phyloP scores from a whole-genome alignment of 2,888 invertebrate species.

The Eupsilia transversa region DNA sequence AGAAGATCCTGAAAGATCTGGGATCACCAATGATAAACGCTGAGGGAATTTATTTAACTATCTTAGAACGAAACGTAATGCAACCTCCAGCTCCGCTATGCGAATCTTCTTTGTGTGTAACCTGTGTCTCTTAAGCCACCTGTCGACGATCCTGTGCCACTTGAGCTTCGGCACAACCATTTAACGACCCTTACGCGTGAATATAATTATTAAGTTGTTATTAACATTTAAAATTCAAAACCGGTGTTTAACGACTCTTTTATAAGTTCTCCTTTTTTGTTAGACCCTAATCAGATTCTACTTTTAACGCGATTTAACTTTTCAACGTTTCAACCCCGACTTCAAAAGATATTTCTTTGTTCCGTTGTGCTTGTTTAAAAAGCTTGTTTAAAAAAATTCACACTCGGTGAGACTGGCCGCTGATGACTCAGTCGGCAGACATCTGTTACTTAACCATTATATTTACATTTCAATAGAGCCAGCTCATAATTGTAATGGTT shows the following conservation, averaged over 20 bases:
- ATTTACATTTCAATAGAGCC: conserved; percentile 68
- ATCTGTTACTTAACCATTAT: conserved; percentile 65
- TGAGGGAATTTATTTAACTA: conserved; percentile 22
- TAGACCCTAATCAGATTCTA: conserved; percentile 48
- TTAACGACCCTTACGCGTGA: conserved; percentile 57
- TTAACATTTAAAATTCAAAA: conserved; percentile 51
- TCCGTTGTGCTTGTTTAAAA: conserved; percentile 41
- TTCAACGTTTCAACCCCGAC: conserved; percentile 24
- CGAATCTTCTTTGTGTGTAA: conserved; percentile 77
- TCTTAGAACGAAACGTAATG: conserved; percentile 42
- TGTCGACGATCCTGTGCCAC: conserved; percentile 59
- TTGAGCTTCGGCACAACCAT: conserved; percentile 40
- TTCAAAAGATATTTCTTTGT: conserved; percentile 45
- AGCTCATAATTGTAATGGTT: conserved; percentile 61
- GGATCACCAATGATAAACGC: conserved; percentile 9
- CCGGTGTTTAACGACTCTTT: conserved; percentile 52
- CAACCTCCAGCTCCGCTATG: conserved; percentile 71
- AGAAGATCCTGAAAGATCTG: conserved; percentile 26
- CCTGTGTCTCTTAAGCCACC: conserved; percentile 66
- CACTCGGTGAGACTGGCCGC: conserved; percentile 46
- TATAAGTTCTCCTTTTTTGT: conserved; percentile 52
- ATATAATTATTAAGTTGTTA: conserved; percentile 56
- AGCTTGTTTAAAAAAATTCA: conserved; percentile 53
- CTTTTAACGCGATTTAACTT: conserved; percentile 43
- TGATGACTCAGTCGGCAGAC: conserved; percentile 66